Conservation (phyloP, 1,140 invertebrate species). For the Colletes gigas region DNA sequence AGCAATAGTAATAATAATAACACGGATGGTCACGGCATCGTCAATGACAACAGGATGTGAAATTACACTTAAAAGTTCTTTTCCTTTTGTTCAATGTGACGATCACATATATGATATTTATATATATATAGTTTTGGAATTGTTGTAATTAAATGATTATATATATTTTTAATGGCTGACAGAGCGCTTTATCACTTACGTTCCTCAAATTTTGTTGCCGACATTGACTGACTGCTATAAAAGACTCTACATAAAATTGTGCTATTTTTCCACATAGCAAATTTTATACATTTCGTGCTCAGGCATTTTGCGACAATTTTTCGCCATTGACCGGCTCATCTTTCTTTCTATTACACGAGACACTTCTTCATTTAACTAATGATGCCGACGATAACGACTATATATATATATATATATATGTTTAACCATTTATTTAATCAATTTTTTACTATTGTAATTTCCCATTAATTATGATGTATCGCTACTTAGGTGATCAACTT, state of each 20-base stretch:
- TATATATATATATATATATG: no score
- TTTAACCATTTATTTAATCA: neutral
- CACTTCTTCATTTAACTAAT: constrained; percentile 8
- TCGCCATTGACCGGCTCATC: constrained; percentile 11
- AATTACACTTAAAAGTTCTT: constrained; percentile 1
- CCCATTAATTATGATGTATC: neutral
- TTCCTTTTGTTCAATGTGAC: neutral
- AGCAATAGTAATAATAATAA: constrained; percentile 72
- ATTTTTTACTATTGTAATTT: neutral
- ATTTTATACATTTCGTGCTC: constrained; percentile 1
- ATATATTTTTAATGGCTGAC: constrained; percentile 49
- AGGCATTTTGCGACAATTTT: neutral
- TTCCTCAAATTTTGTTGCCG: constrained; percentile 51
- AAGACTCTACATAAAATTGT: constrained; percentile 74
- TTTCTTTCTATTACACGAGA: constrained; percentile 25
- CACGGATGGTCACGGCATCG: constrained; percentile 58
- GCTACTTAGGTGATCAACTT: no score
- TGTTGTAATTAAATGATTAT: constrained; percentile 8
- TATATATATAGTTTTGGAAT: neutral
- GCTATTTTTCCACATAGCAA: constrained; percentile 64
- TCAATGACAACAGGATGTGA: constrained; percentile 57
- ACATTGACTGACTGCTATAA: constrained; percentile 77
- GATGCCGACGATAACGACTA: constrained; percentile 45
- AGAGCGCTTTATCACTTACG: constrained; percentile 45
- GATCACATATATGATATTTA: neutral